These are phyloP conservation scores for Cylas formicarius DNA, from an alignment of 1,140 invertebrate genomes.

Conservation along the genomic window DNA sequence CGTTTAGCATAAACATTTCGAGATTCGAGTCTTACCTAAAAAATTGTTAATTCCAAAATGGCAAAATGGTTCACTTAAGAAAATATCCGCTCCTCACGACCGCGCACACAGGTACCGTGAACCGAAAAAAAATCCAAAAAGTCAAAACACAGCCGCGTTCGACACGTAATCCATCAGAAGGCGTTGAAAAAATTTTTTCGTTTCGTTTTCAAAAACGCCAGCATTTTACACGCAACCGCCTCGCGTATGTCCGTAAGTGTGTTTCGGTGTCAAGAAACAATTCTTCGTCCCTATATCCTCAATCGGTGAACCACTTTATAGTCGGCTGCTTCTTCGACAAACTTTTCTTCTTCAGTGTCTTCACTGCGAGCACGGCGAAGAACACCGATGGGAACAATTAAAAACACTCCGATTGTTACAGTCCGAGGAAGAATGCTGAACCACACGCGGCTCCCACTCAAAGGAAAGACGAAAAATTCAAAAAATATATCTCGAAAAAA, in stretches of 20 bases:
- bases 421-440: not conserved
- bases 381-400: not conserved
- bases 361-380: not conserved
- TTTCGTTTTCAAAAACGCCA: constrained; percentile 8
- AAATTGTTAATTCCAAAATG: constrained; percentile 8
- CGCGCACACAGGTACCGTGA: constrained; percentile 16
- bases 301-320: constrained; percentile 4
- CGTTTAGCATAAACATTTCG: not conserved
- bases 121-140: constrained; percentile 13
- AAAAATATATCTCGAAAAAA: not conserved
- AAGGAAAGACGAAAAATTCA: too few species aligned
- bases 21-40: not conserved
- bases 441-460: not conserved
- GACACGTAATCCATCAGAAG: constrained; percentile 2
- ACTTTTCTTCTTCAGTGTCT: not conserved
- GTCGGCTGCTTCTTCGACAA: constrained; percentile 1
- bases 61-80: constrained; percentile 3
- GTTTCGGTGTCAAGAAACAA: constrained; percentile 29
- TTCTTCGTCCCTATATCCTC: constrained; percentile 7
- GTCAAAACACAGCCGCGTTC: constrained; percentile 2
- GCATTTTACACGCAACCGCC: constrained; percentile 3
- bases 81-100: not conserved
- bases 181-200: constrained; percentile 1
- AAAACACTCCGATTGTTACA: not conserved
- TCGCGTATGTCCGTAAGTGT: constrained; percentile 24